Evolutionary conservation across 2,888 invertebrate species (phyloP).

Genomic region (Drosophila neotestacea): DNA sequence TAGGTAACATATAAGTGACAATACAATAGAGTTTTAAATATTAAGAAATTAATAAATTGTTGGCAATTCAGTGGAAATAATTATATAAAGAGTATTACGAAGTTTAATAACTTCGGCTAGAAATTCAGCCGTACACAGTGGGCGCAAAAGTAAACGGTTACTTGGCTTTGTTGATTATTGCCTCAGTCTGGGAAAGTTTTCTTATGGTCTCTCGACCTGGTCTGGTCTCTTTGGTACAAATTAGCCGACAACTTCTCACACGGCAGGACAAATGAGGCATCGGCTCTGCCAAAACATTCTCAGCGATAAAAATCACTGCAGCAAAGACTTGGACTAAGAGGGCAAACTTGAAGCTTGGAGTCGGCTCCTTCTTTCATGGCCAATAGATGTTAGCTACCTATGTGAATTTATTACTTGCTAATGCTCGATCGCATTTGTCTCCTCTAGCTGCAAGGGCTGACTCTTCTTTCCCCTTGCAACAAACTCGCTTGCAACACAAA

Average conservation of each 20-base stretch:
- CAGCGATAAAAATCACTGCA: slow-evolving; percentile 57
- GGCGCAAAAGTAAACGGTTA: slow-evolving; percentile 13
- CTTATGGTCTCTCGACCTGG: slow-evolving; percentile 6
- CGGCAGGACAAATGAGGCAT: slow-evolving; percentile 65
- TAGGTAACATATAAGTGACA: not conserved
- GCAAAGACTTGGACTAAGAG: slow-evolving; percentile 23
- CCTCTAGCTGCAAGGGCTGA: slow-evolving; percentile 43
- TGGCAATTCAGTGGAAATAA: not conserved
- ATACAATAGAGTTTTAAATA: not conserved
- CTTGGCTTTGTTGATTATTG: slow-evolving; percentile 2
- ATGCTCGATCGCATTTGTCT: slow-evolving; percentile 79
- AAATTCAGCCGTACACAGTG: not conserved
- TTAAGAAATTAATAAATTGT: not conserved
- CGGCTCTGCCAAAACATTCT: slow-evolving; percentile 49
- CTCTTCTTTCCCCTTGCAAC: not conserved
- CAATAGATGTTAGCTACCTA: slow-evolving; percentile 60
- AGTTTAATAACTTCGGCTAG: not conserved
- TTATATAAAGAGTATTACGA: not conserved
- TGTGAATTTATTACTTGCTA: slow-evolving; percentile 82
- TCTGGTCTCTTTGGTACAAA: slow-evolving; percentile 34
- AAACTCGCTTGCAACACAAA: slow-evolving; percentile 20
- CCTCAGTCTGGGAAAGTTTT: slow-evolving; percentile 10
- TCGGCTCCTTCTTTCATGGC: slow-evolving; percentile 59
- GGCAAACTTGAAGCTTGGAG: slow-evolving; percentile 14
- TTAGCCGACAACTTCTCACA: slow-evolving; percentile 60